A percentile compares a stretch with the other conserved stretches of the same genome.
These are phyloP conservation scores for Machimus atricapillus DNA, from an alignment of 2,888 invertebrate genomes.

Conservation along the genomic window DNA sequence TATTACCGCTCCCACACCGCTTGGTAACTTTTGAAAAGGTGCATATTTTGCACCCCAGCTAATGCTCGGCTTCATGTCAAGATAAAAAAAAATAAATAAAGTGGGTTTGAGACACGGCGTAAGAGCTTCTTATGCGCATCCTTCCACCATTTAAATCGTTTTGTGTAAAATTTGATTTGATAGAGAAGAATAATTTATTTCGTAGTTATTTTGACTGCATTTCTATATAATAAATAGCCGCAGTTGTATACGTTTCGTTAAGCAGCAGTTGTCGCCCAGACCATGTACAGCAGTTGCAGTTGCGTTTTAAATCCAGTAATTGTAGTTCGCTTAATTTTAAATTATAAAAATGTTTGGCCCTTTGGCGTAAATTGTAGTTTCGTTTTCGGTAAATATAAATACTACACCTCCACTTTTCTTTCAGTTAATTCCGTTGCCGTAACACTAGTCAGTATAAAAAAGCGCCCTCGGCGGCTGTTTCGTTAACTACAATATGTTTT, in stretches of 20 bases:
- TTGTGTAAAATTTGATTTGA: neutral
- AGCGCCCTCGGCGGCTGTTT: neutral
- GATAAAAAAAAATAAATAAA: neutral
- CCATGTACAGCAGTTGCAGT: neutral
- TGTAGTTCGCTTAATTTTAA: neutral
- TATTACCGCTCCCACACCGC: neutral
- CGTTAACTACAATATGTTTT: neutral
- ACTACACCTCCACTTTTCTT: neutral
- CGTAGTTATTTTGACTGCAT: neutral
- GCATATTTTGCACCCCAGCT: neutral
- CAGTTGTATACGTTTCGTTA: neutral
- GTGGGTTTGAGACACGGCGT: slow-evolving; percentile 4
- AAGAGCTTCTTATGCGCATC: slow-evolving; percentile 33
- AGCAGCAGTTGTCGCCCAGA: neutral
- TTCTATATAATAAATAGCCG: neutral
- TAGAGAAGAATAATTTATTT: neutral
- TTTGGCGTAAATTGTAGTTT: neutral
- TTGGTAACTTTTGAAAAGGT: slow-evolving; percentile 8
- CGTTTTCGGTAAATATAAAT: neutral
- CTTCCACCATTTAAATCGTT: slow-evolving; percentile 17
- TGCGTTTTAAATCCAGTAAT: neutral
- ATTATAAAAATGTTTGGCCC: neutral
- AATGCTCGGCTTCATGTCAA: slow-evolving; percentile 6
- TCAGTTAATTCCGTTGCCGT: neutral
- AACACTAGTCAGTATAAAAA: neutral